Evolutionary conservation across 2,113 vertebrate genomes (phyloP).

Genomic region (Plotosus lineatus): DNA sequence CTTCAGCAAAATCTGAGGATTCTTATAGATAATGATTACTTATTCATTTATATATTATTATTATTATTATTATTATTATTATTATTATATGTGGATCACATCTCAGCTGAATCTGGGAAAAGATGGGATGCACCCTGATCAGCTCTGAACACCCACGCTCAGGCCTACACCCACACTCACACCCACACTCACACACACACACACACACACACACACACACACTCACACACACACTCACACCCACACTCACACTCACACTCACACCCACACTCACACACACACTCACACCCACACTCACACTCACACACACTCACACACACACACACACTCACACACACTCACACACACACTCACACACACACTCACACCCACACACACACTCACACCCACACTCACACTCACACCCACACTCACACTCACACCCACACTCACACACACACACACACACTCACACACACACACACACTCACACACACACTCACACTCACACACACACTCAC

Average conservation of each 20-base stretch:
- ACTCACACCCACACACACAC: neutral
- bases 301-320: no score
- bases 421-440: neutral
- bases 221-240: no score
- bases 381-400: neutral
- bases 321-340: neutral
- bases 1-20: neutral
- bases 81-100: no score
- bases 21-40: neutral
- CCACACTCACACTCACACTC: no score
- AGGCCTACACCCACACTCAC: neutral
- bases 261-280: no score
- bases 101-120: no score
- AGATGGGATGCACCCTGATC: no score
- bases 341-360: neutral
- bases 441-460: neutral
- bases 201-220: neutral
- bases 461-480: neutral
- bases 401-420: neutral
- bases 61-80: no score
- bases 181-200: neutral
- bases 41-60: no score
- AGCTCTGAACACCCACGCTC: neutral
- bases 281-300: no score
- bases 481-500: neutral